Base-by-base conservation (phyloP, 2,113 vertebrate genomes). In the Paratilapia polleni region DNA sequence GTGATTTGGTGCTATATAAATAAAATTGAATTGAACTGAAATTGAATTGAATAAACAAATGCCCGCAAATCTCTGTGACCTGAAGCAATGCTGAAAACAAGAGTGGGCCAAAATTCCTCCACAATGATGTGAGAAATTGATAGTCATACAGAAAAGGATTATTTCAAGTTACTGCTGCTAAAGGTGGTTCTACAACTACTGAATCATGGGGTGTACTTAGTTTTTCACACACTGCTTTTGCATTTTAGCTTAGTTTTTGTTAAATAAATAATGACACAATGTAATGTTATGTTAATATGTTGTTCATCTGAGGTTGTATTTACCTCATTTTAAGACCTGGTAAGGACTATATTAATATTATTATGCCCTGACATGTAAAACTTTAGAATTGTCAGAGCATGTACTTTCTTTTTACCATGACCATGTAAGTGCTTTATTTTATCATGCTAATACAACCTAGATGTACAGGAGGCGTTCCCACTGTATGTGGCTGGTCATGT, bases 381-480 rank as follows among this genome's bases (percentile, higher is more conserved):
- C 4, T 4, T 31, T 31, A 31, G 28, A 31, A 31, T 4, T 31
- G 28, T 31, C 28, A 31, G n/a, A n/a, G n/a, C n/a, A n/a, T n/a
- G n/a, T n/a, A n/a, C n/a, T n/a, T n/a, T n/a, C n/a, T 0, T 38
- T 63, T 63, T 63, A 63, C 61, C 11, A 1, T 10, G 31, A 63
- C 61, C n/a, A n/a, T n/a, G n/a, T 63, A 10, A 0, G 31, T 38
- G 38, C 61, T 63, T 0, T 2, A 63, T 31, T 22, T 1, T 14
- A 4, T 31, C 0, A 2, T 63, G 34, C 19, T 38, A 63, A 63
- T 4, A 0, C 61, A 63, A n/a, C 31, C 7, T 17, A 31, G 31
- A 31, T 31, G 31, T 5, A 31, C 34, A 36, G 34, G 34, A 36
- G 34, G 34, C 6, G 6, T 36, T 63, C 34, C 12, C 34, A 41